Evolutionary conservation across 2,888 invertebrate species (phyloP), one percentile per base, ranked within the genome.

Genomic region (Acronicta leporina): DNA sequence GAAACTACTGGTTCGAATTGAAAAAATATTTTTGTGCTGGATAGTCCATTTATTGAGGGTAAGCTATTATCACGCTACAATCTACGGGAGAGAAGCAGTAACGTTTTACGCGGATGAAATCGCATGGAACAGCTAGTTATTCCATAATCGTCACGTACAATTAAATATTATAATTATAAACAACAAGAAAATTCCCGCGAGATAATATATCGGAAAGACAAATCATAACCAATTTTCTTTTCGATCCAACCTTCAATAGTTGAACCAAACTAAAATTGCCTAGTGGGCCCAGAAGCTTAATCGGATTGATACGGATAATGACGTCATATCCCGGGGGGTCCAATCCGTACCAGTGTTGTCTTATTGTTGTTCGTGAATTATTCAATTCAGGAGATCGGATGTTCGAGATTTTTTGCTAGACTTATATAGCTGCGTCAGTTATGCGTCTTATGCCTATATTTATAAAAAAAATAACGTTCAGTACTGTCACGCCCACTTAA

Each of bases 221-320:
- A 63, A 67, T 70, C 46, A 70, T 70, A 58, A 71, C 15, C 40
- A 65, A 64, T 50, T 45, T 70, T 52, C 16, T 49, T 67, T 33
- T 45, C 33, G 14, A 41, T 67, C 27, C 25, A 15, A 44, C 11
- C 41, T 30, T 30, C 57, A 53, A 62, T 67, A 59, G 55, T 63
- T 73, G 40, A 43, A 15, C 43, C 33, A 59, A 73, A 73, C 59
- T 73, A 68, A 68, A 73, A 73, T 71, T 71, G 73, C 55, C 40
- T 71, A 38, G 73, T 51, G 71, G 50, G 20, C 58, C 45, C 73
- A 47, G 14, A 54, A 55, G 73, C 63, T 51, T 73, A 71, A 73
- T 71, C 63, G 63, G 56, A 71, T 68, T 68, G 68, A 63, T 73
- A 45, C 56, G 45, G 53, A 73, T 71, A 71, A 73, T 68, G 51